phyloP scores from a whole-genome alignment of 2,797 vertebrate species.

The Acipenser transmontanus region DNA sequence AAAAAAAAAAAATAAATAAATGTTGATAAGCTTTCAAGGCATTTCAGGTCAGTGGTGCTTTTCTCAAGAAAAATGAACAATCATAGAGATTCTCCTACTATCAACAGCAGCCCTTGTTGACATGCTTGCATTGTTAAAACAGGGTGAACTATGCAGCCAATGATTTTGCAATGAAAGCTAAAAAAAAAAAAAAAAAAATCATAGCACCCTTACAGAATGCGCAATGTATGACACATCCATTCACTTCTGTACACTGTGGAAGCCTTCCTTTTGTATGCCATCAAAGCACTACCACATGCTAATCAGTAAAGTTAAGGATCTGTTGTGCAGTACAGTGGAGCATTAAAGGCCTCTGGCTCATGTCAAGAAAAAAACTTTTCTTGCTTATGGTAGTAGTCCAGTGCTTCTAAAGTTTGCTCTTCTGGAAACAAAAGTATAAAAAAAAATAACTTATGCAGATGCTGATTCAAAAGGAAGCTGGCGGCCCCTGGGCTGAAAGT shows the following conservation, averaged over 20 bases:
- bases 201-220: conserved; percentile 4
- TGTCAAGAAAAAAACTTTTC: background rate
- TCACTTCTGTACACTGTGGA: background rate
- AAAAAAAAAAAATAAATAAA: no score
- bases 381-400: background rate
- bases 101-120: background rate
- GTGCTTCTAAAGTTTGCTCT: background rate
- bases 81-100: background rate
- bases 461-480: conserved; percentile 3
- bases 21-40: conserved; percentile 9
- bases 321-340: background rate
- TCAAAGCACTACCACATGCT: conserved; percentile 11
- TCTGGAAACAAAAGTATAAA: background rate
- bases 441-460: background rate
- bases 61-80: conserved; percentile 6
- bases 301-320: conserved; percentile 8
- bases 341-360: conserved; percentile 6
- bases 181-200: conserved; percentile 9
- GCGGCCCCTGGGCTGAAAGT: background rate
- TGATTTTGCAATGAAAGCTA: background rate
- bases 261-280: background rate
- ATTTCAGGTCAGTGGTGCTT: conserved; percentile 16
- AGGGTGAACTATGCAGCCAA: background rate
- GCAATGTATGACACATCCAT: background rate
- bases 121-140: conserved; percentile 12